Conservation (phyloP, 2,888 invertebrate genomes). For the Gonocerus acuteangulatus region DNA sequence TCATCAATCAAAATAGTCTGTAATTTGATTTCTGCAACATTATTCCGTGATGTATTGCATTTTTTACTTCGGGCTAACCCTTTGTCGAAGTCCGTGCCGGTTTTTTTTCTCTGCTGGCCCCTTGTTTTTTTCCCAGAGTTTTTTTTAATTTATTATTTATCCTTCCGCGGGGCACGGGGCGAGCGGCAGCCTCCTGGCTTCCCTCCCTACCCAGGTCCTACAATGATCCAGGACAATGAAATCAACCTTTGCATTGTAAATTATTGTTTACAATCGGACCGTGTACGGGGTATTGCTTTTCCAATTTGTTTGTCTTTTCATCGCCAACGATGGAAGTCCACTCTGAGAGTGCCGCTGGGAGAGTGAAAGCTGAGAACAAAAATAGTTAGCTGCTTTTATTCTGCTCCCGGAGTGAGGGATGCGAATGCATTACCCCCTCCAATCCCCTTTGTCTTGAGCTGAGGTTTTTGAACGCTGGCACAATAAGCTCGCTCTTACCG, state of each 20-base stretch:
- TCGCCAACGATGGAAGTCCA: neutral
- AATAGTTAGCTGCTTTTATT: slow-evolving; percentile 24
- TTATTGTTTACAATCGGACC: slow-evolving; percentile 36
- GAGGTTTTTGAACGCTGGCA: slow-evolving; percentile 9
- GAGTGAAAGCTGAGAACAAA: slow-evolving; percentile 15
- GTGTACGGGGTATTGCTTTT: slow-evolving; percentile 31
- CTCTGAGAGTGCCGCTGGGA: slow-evolving; percentile 5
- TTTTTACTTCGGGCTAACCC: slow-evolving; percentile 23
- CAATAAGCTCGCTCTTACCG: slow-evolving; percentile 1
- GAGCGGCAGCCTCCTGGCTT: slow-evolving; percentile 6
- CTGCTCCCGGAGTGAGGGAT: neutral
- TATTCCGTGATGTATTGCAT: slow-evolving; percentile 36
- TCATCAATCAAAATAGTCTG: slow-evolving; percentile 37
- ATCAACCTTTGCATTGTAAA: slow-evolving; percentile 37
- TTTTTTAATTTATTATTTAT: slow-evolving; percentile 29
- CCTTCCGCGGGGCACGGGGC: slow-evolving; percentile 10
- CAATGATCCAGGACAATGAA: slow-evolving; percentile 35
- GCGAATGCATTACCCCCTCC: slow-evolving; percentile 21
- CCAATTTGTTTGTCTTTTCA: slow-evolving; percentile 37
- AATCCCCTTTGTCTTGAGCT: neutral
- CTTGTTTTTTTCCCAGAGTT: slow-evolving; percentile 34
- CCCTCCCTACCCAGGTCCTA: slow-evolving; percentile 33
- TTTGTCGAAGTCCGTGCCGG: slow-evolving; percentile 6
- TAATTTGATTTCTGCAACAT: slow-evolving; percentile 37
- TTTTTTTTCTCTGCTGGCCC: slow-evolving; percentile 21